These are phyloP conservation scores for Siphamia tubifer DNA, from an alignment of 2,113 vertebrate genomes.

Conservation along the genomic window DNA sequence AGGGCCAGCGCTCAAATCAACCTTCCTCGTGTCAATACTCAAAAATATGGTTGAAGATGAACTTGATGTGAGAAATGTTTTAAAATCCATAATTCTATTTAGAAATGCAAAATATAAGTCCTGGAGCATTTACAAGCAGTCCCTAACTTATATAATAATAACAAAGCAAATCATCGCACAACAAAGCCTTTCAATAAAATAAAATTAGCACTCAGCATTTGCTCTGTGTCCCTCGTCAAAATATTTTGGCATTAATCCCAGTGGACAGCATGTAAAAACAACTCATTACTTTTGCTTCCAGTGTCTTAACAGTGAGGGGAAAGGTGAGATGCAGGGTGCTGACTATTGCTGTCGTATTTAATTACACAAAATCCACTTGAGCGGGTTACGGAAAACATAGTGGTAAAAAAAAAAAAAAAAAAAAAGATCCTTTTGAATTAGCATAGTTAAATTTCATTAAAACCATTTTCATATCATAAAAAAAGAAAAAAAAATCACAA, in stretches of 20 bases:
- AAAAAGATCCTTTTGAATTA: constrained; percentile 33
- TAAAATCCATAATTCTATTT: too few species aligned
- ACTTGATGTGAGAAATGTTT: too few species aligned
- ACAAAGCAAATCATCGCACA: too few species aligned
- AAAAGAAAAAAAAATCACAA: background rate
- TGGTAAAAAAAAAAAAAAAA: constrained; percentile 37
- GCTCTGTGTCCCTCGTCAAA: background rate
- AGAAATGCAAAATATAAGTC: too few species aligned
- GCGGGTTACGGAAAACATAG: constrained; percentile 20
- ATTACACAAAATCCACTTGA: constrained; percentile 35
- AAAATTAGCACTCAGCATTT: background rate
- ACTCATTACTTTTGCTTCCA: constrained; percentile 37
- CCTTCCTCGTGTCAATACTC: too few species aligned
- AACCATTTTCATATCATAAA: constrained; percentile 28
- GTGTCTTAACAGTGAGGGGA: constrained; percentile 20
- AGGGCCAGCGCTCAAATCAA: too few species aligned
- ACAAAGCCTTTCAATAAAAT: background rate
- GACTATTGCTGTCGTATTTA: constrained; percentile 27
- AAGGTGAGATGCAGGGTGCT: background rate
- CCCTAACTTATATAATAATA: too few species aligned
- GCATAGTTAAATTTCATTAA: background rate
- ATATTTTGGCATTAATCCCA: constrained; percentile 5
- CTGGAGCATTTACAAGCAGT: too few species aligned
- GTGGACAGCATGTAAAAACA: constrained; percentile 15
- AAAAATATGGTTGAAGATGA: too few species aligned